A percentile compares a stretch with the other conserved stretches of the same genome.
Evolutionary conservation across 2,888 invertebrate species (phyloP).

Genomic region (Neuroscelio doddi): DNA sequence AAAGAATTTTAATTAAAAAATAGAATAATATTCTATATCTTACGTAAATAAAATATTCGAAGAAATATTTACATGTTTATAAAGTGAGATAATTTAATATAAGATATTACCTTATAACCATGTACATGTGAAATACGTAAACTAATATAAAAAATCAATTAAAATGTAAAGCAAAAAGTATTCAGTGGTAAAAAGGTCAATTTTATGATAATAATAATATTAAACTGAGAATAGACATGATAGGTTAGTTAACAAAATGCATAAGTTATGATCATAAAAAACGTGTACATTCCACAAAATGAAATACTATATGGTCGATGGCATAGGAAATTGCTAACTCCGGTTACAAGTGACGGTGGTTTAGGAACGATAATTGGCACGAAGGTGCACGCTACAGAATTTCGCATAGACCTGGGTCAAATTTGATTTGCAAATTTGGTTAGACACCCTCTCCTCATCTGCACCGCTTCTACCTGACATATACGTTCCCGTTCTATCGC

Average conservation of each 20-base stretch:
- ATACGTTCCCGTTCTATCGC: constrained; percentile 48
- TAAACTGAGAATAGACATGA: neutral
- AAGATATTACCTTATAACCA: too few species aligned
- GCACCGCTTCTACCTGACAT: constrained; percentile 33
- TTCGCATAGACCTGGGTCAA: constrained; percentile 57
- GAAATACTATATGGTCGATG: constrained; percentile 29
- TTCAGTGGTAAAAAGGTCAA: too few species aligned
- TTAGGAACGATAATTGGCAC: constrained; percentile 64
- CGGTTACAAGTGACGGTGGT: constrained; percentile 55
- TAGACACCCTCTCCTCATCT: constrained; percentile 55
- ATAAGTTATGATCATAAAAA: constrained; percentile 1
- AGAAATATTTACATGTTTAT: too few species aligned
- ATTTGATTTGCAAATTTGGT: constrained; percentile 69
- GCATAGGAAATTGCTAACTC: constrained; percentile 45
- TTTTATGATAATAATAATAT: too few species aligned
- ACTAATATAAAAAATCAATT: too few species aligned
- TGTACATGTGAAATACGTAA: too few species aligned
- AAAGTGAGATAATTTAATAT: too few species aligned
- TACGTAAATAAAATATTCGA: too few species aligned
- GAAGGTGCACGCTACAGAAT: constrained; percentile 58
- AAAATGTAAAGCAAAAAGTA: too few species aligned
- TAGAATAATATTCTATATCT: too few species aligned
- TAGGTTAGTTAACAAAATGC: too few species aligned
- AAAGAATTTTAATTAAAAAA: too few species aligned
- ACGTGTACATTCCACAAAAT: constrained; percentile 6